phyloP scores from a whole-genome alignment of 2,888 invertebrate species.

The Junonia oenone region DNA sequence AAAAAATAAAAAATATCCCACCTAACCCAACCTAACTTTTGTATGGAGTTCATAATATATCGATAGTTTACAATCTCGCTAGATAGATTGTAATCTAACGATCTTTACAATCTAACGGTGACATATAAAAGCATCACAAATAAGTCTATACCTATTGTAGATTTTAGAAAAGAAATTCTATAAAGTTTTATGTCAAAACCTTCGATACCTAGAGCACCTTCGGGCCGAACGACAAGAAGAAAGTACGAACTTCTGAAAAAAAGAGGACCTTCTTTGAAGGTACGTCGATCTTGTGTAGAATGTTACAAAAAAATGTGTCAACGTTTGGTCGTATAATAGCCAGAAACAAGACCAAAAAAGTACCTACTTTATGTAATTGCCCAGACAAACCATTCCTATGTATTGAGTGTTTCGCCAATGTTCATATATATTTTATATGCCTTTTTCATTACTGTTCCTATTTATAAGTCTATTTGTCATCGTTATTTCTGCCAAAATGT shows the following conservation, averaged over 20 bases:
- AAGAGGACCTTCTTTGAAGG: constrained; percentile 27
- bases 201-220: constrained; percentile 17
- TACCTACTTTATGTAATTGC: constrained; percentile 32
- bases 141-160: constrained; percentile 22
- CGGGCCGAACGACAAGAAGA: constrained; percentile 16
- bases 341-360: constrained; percentile 37
- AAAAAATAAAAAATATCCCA: too few species aligned
- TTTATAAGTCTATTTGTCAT: constrained; percentile 20
- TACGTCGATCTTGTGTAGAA: constrained; percentile 28
- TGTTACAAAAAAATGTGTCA: constrained; percentile 31
- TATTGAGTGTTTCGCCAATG: constrained; percentile 28
- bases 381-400: constrained; percentile 28
- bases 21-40: too few species aligned
- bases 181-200: constrained; percentile 19
- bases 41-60: too few species aligned
- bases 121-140: constrained; percentile 28
- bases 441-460: constrained; percentile 21
- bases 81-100: too few species aligned
- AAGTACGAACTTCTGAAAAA: constrained; percentile 25
- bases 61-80: too few species aligned
- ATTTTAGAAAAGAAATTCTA: constrained; percentile 26
- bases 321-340: constrained; percentile 30
- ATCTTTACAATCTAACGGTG: too few species aligned
- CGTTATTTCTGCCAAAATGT: constrained; percentile 18
- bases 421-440: constrained; percentile 24